These are phyloP conservation scores for Spongia lamella DNA, from an alignment of 37 sponge, comb jelly and placozoan genomes.

Conservation along the genomic window DNA sequence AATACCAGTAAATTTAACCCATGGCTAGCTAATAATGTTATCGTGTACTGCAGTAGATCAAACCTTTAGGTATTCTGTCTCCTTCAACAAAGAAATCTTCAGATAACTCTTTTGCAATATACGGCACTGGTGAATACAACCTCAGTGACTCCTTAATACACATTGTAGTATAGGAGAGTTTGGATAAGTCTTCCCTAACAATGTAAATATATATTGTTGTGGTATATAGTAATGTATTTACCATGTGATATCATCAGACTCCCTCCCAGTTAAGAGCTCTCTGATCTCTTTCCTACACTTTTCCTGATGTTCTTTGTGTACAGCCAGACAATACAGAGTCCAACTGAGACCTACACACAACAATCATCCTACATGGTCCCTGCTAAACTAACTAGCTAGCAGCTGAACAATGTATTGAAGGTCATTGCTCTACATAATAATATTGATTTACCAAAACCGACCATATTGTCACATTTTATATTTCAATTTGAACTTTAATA, in stretches of 20 bases:
- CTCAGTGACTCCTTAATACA: slow-evolving; percentile 81
- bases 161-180: slow-evolving; percentile 54
- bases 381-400: background rate
- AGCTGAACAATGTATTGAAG: no score
- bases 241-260: no score
- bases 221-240: background rate
- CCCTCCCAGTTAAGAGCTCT: no score
- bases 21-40: no score
- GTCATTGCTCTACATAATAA: no score
- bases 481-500: no score
- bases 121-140: slow-evolving; percentile 65
- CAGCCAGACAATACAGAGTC: slow-evolving; percentile 53
- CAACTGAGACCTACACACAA: slow-evolving; percentile 24
- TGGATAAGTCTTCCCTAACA: slow-evolving; percentile 38
- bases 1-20: no score
- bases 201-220: background rate
- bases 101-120: slow-evolving; percentile 14
- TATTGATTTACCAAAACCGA: no score
- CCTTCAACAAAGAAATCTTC: slow-evolving; percentile 51
- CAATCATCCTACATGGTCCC: background rate
- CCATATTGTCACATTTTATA: no score
- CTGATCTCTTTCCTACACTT: no score
- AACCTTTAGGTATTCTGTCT: slow-evolving; percentile 53
- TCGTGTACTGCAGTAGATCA: no score
- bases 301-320: no score